Base-by-base conservation (phyloP, 1,140 invertebrate species). In the Stegodyphus dumicola region DNA sequence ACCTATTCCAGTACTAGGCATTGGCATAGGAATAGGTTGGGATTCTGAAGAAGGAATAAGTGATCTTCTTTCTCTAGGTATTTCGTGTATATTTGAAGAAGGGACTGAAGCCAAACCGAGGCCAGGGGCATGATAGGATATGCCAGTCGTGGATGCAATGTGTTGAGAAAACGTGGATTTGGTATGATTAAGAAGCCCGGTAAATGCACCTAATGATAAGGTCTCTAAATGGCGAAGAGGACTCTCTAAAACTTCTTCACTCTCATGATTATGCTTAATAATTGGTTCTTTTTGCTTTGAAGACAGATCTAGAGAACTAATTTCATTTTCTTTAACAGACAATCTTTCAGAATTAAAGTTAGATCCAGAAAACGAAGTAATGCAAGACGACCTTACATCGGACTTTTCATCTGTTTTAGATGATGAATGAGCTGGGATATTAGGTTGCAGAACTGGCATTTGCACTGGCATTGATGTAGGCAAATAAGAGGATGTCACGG, bases 181-280 rank as follows among this genome's bases (percentile, higher is more conserved):
- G 4, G 73, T 85, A 18, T 80, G 60, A 65, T 85, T 87, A 13
- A 80, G 18, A n/a, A 87, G 71, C 10, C 80, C 79, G 6, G 86
- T 79, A 90, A 94, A 94, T 87, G 94, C 93, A 86, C 94, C 95
- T 90, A 95, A 94, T 67, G 95, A 95, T 89, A 96, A 92, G 90
- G 93, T 94, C 91, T 96, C 95, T 88, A 96, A 91, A 90, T 95
- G 93, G 89, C 95, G 92, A 87, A 96, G 92, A 88, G 95, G 93
- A 91, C 95, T 95, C 89, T 93, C 89, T 33, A 79, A 80, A 33
- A 84, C 80, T 52, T 88, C 88, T 15, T 87, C 86, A 18, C 79
- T 75, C 15, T 85, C 83, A 11, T 70, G 87, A 64, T 86, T 87
- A 69, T 52, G 80, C 71, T 87, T 88, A 53, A 54, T 71, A 15